Evolutionary conservation across 1,140 invertebrate species (phyloP), one percentile per base, ranked within the genome.

Genomic region (silkworm (Bombyx mori)): DNA sequence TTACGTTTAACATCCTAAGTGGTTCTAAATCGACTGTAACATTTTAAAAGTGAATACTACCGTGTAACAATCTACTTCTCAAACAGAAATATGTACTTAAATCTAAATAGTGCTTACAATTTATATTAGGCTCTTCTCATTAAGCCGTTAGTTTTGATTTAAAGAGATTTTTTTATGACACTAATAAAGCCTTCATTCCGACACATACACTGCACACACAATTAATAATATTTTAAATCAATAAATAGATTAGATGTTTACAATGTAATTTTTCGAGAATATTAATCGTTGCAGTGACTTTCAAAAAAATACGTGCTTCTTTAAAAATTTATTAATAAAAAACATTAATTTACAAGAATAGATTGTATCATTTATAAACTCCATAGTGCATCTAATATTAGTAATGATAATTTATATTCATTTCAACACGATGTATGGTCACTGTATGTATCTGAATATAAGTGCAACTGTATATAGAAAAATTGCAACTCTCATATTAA

Each of bases 121-220:
- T 63, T 68, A 69, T 66, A 65, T 68, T 77, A 77, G 70, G 71
- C 72, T 73, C 66, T 56, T 62, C 51, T 65, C 10, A 63, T 71
- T 74, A 77, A 78, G 77, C 75, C 75, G 66, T 66, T 60, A 44
- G 60, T 73, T 73, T 77, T 62, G 75, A 76, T 81, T 72, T 76
- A 77, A 71, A 55, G 63, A 66, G 60, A 61, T 61, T 77, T 75
- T 18, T 61, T 68, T 64, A 66, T 75, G 66, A 65, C 58, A 56
- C 66, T 72, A 73, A 35, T 65, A 54, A 69, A 61, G 66, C 62
- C 57, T 62, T 54, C 58, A 42, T 60, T 61, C 59, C 48, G 54
- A 62, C 54, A 62, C 55, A 62, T 50, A 54, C 42, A 18, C 18
- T 55, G 44, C 46, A 12, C 8, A 52, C 42, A 52, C 42, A 8